Conservation (phyloP, 1,140 invertebrate genomes). For the Pogonognathellus flavescens region DNA sequence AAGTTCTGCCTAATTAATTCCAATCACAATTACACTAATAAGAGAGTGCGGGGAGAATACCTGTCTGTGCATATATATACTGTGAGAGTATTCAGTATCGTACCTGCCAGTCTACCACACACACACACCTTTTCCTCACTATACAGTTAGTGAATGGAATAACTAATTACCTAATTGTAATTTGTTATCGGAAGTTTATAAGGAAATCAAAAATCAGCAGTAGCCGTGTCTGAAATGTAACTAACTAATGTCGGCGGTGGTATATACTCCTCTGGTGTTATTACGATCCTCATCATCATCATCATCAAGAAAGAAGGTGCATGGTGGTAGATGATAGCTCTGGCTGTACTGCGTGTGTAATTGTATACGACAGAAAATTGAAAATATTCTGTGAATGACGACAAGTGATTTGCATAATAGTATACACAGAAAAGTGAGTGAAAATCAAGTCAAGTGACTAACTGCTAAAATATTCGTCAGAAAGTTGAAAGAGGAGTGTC, state of each 20-base stretch:
- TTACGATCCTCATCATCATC: neutral
- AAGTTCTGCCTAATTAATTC: constrained; percentile 36
- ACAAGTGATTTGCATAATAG: constrained; percentile 28
- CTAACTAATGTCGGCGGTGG: neutral
- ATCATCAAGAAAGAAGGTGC: too few relatives aligned
- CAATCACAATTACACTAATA: constrained; percentile 23
- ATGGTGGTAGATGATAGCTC: too few relatives aligned
- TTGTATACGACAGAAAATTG: too few relatives aligned
- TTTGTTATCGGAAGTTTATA: constrained; percentile 42
- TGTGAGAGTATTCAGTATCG: neutral
- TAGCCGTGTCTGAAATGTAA: constrained; percentile 5
- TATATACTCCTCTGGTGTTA: neutral
- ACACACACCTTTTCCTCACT: neutral
- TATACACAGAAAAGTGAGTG: constrained; percentile 1
- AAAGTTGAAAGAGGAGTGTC: constrained; percentile 37
- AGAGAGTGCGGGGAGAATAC: too few relatives aligned
- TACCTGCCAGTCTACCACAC: neutral
- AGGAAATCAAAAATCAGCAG: neutral
- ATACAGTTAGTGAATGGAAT: constrained; percentile 20
- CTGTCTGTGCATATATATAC: neutral
- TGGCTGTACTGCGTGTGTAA: too few relatives aligned
- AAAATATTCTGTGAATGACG: constrained; percentile 12
- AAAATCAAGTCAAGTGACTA: constrained; percentile 42
- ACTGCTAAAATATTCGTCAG: constrained; percentile 44
- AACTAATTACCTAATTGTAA: constrained; percentile 41